A percentile compares a stretch with the other conserved stretches of the same genome.
Evolutionary conservation across 2,888 invertebrate genomes (phyloP).

Genomic region (Lasioglossum zephyrum): DNA sequence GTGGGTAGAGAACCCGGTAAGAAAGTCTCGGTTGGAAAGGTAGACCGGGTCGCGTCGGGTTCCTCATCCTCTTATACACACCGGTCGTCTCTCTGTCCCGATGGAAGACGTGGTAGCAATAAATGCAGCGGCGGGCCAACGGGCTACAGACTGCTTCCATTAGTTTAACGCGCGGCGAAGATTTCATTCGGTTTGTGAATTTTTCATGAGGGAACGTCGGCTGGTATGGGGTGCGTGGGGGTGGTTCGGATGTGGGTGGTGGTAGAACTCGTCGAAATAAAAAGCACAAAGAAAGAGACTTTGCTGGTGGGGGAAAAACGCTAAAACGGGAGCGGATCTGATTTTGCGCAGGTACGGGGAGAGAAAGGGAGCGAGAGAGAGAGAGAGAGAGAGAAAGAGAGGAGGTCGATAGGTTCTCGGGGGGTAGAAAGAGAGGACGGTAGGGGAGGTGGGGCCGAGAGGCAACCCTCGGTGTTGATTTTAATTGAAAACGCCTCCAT

Average conservation of each 20-base stretch:
- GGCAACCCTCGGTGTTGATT: constrained; percentile 77
- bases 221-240: background rate
- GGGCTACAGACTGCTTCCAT: constrained; percentile 59
- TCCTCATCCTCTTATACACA: constrained; percentile 77
- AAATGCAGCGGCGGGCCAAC: constrained; percentile 39
- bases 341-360: constrained; percentile 50
- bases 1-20: constrained; percentile 4
- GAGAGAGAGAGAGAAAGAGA: background rate
- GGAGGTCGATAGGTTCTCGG: constrained; percentile 2
- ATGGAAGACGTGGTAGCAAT: constrained; percentile 38
- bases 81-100: constrained; percentile 19
- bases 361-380: background rate
- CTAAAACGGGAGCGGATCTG: constrained; percentile 20
- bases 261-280: constrained; percentile 19
- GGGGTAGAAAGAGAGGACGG: constrained; percentile 30
- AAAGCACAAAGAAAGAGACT: constrained; percentile 2
- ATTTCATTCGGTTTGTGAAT: constrained; percentile 67
- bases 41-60: constrained; percentile 71
- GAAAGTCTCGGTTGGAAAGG: constrained; percentile 21
- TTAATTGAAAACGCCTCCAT: constrained; percentile 82
- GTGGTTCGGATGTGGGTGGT: background rate
- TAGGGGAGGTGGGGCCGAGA: constrained; percentile 25
- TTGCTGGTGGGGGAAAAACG: background rate
- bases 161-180: constrained; percentile 71
- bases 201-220: constrained; percentile 53